Evolutionary conservation across 2,113 vertebrate genomes (phyloP).

Genomic region (Cyanoliseus patagonus): DNA sequence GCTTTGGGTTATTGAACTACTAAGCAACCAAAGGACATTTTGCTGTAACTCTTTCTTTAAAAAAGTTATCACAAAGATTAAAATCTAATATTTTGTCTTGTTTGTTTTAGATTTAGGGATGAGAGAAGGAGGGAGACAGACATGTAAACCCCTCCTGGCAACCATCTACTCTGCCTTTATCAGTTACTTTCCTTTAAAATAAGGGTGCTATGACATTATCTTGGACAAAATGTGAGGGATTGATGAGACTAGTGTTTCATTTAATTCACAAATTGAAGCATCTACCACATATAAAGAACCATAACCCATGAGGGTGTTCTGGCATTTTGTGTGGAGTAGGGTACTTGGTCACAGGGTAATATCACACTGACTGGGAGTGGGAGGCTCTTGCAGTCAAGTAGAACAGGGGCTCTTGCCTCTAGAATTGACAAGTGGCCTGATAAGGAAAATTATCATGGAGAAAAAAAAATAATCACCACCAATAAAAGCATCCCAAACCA

Average conservation of each 20-base stretch:
- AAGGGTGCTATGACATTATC: background rate
- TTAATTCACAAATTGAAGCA: background rate
- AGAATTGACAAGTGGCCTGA: background rate
- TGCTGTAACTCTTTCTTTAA: background rate
- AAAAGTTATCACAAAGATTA: background rate
- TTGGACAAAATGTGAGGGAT: background rate
- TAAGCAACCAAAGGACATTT: background rate
- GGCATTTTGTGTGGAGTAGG: background rate
- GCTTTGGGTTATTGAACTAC: background rate
- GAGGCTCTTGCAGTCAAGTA: background rate
- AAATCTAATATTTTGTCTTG: background rate
- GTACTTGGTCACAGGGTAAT: background rate
- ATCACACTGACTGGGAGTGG: background rate
- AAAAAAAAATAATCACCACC: background rate
- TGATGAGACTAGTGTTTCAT: background rate
- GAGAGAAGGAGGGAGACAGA: background rate
- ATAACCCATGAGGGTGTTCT: background rate
- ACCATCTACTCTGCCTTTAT: background rate
- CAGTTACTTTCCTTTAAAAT: background rate
- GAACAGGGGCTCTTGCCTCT: background rate
- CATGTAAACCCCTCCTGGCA: background rate
- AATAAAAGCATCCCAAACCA: background rate
- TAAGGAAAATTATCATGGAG: background rate
- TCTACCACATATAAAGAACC: background rate
- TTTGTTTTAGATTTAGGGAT: background rate